Percentiles rank a stretch among this genome's conserved stretches.
Evolutionary conservation across 2,888 invertebrate species (phyloP).

Genomic region (Sarcophaga rosellei): DNA sequence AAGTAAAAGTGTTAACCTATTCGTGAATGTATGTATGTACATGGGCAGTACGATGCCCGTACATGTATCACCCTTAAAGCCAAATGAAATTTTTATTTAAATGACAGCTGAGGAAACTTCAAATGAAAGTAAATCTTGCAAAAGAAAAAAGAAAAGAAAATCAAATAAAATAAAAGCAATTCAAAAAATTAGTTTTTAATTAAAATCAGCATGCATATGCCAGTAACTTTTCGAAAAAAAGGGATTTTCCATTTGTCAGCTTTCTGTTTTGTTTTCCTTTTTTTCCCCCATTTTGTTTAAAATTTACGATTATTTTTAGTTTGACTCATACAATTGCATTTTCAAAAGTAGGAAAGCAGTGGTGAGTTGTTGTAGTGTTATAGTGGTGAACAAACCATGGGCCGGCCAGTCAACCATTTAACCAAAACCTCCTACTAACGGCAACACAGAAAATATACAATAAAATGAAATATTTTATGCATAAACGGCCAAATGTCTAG

Average conservation of each 20-base stretch:
- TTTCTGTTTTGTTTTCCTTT: slow-evolving; percentile 44
- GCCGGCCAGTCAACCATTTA: neutral
- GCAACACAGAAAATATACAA: neutral
- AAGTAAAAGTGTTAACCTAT: neutral
- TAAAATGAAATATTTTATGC: neutral
- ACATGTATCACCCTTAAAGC: neutral
- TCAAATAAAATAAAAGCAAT: neutral
- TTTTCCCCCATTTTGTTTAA: neutral
- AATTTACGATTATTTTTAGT: neutral
- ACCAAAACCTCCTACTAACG: neutral
- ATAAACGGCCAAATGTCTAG: neutral
- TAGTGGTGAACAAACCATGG: neutral
- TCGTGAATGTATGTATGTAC: neutral
- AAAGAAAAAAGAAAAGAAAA: neutral
- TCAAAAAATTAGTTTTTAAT: slow-evolving; percentile 46
- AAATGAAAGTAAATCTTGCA: slow-evolving; percentile 38
- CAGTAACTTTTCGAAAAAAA: slow-evolving; percentile 51
- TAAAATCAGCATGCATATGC: slow-evolving; percentile 50
- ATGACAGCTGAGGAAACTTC: slow-evolving; percentile 36
- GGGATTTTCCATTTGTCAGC: slow-evolving; percentile 53
- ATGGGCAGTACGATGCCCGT: neutral
- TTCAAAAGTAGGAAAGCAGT: neutral
- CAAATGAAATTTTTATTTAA: slow-evolving; percentile 12
- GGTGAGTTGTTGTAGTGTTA: neutral
- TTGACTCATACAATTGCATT: neutral